These are phyloP conservation scores for Drosophila ezoana DNA, from an alignment of 2,888 invertebrate genomes.

Conservation along the genomic window DNA sequence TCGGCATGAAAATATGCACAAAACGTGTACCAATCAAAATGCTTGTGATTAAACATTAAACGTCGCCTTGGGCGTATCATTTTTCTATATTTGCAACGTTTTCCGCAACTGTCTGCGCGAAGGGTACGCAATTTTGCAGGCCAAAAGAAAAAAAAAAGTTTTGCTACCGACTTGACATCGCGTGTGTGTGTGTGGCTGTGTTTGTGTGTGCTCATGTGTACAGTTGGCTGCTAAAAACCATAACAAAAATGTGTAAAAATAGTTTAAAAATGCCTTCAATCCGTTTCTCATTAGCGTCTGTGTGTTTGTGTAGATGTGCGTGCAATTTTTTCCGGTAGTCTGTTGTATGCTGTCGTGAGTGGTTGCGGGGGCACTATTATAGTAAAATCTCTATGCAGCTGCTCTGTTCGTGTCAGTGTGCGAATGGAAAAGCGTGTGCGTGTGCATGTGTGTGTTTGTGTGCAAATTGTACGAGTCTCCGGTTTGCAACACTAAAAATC, in stretches of 20 bases:
- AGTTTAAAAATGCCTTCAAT: constrained; percentile 61
- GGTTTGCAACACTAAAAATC: constrained; percentile 79
- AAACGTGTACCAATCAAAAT: constrained; percentile 34
- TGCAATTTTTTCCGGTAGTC: constrained; percentile 76
- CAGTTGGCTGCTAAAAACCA: constrained; percentile 67
- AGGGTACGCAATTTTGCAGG: constrained; percentile 69
- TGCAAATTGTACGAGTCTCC: constrained; percentile 55
- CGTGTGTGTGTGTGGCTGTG: constrained; percentile 30
- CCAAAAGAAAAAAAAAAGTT: constrained; percentile 56
- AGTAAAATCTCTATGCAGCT: constrained; percentile 60
- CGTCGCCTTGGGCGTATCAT: not conserved
- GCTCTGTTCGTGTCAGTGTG: constrained; percentile 39
- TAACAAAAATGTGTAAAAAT: constrained; percentile 73
- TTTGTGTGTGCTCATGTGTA: constrained; percentile 52
- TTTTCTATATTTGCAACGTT: constrained; percentile 38
- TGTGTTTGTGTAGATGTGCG: constrained; percentile 42
- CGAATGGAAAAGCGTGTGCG: constrained; percentile 1
- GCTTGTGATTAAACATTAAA: constrained; percentile 42
- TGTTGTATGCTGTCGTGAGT: constrained; percentile 13
- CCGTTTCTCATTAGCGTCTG: constrained; percentile 23
- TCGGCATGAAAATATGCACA: constrained; percentile 44
- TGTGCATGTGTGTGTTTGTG: constrained; percentile 13
- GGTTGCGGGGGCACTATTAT: constrained; percentile 22
- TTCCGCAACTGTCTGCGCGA: constrained; percentile 46
- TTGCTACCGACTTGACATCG: constrained; percentile 59